Conservation (phyloP, 2,797 vertebrate species). For the Hafferia zeledoni region DNA sequence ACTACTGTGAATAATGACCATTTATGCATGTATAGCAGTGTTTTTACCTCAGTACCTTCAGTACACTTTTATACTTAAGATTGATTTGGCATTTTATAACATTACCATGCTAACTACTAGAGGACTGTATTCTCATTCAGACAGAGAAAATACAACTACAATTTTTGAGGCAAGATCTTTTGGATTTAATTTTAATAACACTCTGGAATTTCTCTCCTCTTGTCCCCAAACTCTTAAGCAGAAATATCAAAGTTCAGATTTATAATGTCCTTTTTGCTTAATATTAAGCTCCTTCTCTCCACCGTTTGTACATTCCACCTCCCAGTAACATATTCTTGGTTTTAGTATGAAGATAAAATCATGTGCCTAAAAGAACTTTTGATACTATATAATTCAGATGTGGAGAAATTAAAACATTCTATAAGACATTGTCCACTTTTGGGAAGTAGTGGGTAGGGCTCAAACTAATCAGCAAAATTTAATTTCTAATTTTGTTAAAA, state of each 20-base stretch:
- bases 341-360: neutral
- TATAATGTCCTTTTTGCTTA: neutral
- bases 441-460: neutral
- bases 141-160: neutral
- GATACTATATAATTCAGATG: neutral
- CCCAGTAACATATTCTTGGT: neutral
- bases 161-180: neutral
- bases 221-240: neutral
- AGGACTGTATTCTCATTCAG: neutral
- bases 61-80: neutral
- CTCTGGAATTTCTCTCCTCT: neutral
- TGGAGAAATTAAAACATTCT: neutral
- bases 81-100: neutral
- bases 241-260: constrained; percentile 1
- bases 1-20: neutral
- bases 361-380: neutral
- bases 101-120: neutral
- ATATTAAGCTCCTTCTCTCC: neutral
- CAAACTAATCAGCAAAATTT: neutral
- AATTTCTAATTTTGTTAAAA: neutral
- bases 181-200: neutral
- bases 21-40: neutral
- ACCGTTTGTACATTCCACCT: neutral
- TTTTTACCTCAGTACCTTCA: neutral
- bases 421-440: neutral